Base-by-base conservation (phyloP, 1,140 invertebrate genomes). In the Eubasilissa regina region DNA sequence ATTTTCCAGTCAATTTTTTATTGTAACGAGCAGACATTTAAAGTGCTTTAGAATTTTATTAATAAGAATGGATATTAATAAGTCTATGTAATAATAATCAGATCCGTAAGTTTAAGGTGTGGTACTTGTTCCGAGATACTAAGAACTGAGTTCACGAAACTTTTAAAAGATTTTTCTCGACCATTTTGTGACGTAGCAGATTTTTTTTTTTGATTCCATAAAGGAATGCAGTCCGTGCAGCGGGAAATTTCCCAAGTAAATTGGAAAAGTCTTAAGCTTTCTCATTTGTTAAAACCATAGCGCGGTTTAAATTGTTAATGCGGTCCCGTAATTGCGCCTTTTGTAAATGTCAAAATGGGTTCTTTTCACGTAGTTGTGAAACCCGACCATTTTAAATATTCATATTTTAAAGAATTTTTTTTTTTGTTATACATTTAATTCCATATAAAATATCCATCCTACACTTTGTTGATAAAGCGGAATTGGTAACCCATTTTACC, bases 201-300 rank as follows among this genome's bases (percentile, higher is more conserved):
- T 35, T 35, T 35, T 35, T 35, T 35, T 35, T 35, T 35, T 1
- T 35, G 25, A 35, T 60, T 78, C 66, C 66, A 56, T 43, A 48
- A 70, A 72, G 70, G 62, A 78, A 78, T 78, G 76, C 68, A 51
- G 64, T 43, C 48, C 25, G 44, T 55, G 9, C 48, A 70, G 56
- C 21, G 64, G 56, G 51, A 78, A 58, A 62, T 78, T 78, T 78
- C 60, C 58, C 55, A 55, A 55, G 51, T 53, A 51, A 78, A 70
- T 76, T 76, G 75, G 75, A 76, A 76, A 76, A 76, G 75, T 62
- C 75, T 76, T 64, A 17, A 64, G 19, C 45, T n/a, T 21, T 58
- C 51, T 74, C 58, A 62, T 62, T 62, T 62, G 58, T 35, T 62
- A 62, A 35, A 62, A 35, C 53, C 53, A 56, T 62, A 43, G 17